These are phyloP conservation scores for Amniataba percoides DNA, from an alignment of 2,797 vertebrate species.

Conservation along the genomic window DNA sequence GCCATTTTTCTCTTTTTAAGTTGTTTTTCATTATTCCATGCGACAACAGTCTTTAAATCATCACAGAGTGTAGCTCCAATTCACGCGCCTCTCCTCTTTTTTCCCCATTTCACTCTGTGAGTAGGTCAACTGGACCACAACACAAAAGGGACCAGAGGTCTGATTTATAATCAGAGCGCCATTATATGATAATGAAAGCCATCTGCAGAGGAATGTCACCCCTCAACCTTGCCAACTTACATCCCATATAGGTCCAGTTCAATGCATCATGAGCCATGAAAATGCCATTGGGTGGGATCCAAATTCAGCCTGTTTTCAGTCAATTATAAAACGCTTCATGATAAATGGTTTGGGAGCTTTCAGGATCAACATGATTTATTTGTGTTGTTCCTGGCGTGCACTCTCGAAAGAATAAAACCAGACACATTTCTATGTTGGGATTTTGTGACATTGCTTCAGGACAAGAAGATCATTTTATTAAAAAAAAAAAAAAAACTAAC, in stretches of 20 bases:
- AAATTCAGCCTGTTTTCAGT: conserved; percentile 18
- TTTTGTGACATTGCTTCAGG: not conserved
- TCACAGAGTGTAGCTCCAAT: not conserved
- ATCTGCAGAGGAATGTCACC: conserved; percentile 49
- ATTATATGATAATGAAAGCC: conserved; percentile 55
- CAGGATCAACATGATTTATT: not conserved
- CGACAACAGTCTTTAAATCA: conserved; percentile 6
- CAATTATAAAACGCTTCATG: conserved; percentile 13
- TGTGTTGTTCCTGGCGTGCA: not conserved
- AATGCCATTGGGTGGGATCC: conserved; percentile 15
- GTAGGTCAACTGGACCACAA: conserved; percentile 38
- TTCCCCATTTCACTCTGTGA: conserved; percentile 20
- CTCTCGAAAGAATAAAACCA: not conserved
- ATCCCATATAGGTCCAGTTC: conserved; percentile 25
- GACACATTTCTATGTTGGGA: not conserved
- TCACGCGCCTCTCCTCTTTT: not conserved
- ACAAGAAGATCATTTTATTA: not conserved
- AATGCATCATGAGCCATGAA: conserved; percentile 13
- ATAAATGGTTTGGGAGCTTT: not conserved
- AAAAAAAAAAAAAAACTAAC: not conserved
- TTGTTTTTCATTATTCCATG: conserved; percentile 19
- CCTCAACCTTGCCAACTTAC: conserved; percentile 28
- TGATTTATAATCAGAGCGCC: conserved; percentile 37
- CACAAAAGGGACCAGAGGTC: conserved; percentile 37
- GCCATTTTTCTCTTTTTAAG: not conserved